A percentile compares a stretch with the other conserved stretches of the same genome.
Conservation (phyloP, 2,797 vertebrate genomes). For the Dicrostonyx torquatus region DNA sequence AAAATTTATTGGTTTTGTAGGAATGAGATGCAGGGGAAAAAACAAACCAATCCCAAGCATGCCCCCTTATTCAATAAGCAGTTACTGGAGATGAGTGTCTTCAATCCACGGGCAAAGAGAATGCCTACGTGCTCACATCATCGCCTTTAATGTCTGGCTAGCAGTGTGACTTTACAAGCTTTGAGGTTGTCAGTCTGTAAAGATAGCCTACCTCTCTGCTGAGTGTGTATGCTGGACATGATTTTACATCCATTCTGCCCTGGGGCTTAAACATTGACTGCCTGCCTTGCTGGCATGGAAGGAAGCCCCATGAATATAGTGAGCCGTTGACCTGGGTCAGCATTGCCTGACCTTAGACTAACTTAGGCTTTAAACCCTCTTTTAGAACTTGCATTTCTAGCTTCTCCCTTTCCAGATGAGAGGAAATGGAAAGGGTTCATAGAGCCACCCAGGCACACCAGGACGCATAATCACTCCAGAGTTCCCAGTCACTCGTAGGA, state of each 20-base stretch:
- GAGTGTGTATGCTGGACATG: conserved; percentile 15
- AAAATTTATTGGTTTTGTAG: conserved; percentile 68
- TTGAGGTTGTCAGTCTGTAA: conserved; percentile 56
- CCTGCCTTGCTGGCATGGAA: not conserved
- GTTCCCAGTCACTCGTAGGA: not conserved
- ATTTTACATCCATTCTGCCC: conserved; percentile 52
- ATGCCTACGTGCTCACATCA: not conserved
- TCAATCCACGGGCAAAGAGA: conserved; percentile 27
- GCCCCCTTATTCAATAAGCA: not conserved
- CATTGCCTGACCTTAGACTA: conserved; percentile 28
- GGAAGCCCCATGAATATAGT: not conserved
- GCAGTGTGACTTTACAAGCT: conserved; percentile 53
- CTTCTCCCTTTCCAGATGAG: conserved; percentile 41
- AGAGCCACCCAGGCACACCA: not conserved
- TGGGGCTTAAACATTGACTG: not conserved
- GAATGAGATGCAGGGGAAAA: conserved; percentile 60
- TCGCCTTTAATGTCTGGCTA: conserved; percentile 43
- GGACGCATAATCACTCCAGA: conserved; percentile 21
- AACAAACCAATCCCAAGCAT: not conserved
- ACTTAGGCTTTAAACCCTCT: conserved; percentile 48
- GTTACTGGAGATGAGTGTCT: conserved; percentile 55
- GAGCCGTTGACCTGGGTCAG: not conserved
- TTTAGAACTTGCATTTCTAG: conserved; percentile 37
- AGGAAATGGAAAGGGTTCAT: conserved; percentile 1
- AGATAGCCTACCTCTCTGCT: conserved; percentile 43